phyloP scores from a whole-genome alignment of 2,888 invertebrate genomes.

The Lasioglossum oenotherae region DNA sequence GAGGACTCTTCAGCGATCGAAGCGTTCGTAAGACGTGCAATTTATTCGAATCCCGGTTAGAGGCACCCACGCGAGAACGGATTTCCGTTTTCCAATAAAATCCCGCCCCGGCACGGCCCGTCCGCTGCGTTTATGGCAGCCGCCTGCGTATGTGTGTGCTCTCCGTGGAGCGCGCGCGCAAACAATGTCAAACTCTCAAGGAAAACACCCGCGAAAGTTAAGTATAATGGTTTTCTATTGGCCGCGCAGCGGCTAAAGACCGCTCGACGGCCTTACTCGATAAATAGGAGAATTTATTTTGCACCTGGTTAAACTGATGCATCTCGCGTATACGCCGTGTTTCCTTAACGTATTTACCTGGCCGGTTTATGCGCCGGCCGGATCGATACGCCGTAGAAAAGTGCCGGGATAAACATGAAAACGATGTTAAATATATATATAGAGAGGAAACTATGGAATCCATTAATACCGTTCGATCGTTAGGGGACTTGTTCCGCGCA shows the following conservation, averaged over 20 bases:
- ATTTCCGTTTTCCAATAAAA: slow-evolving; percentile 77
- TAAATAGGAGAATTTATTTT: slow-evolving; percentile 63
- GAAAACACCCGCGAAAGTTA: slow-evolving; percentile 60
- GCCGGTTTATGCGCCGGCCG: slow-evolving; percentile 15
- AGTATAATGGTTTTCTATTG: slow-evolving; percentile 56
- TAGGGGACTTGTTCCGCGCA: not conserved
- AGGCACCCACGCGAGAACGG: slow-evolving; percentile 70
- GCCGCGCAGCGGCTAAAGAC: slow-evolving; percentile 34
- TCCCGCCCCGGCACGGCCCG: slow-evolving; percentile 48
- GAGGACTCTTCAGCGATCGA: slow-evolving; percentile 52
- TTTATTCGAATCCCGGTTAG: slow-evolving; percentile 74
- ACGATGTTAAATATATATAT: slow-evolving; percentile 33
- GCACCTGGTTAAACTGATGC: slow-evolving; percentile 43
- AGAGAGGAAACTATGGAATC: slow-evolving; percentile 12
- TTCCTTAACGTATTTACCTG: slow-evolving; percentile 45
- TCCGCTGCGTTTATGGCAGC: slow-evolving; percentile 53
- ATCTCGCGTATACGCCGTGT: slow-evolving; percentile 23
- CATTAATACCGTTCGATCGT: slow-evolving; percentile 37
- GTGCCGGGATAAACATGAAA: slow-evolving; percentile 21
- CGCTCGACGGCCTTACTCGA: slow-evolving; percentile 33
- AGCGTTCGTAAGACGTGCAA: slow-evolving; percentile 74
- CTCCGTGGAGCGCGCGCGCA: slow-evolving; percentile 35
- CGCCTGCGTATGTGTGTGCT: not conserved
- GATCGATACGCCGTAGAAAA: slow-evolving; percentile 23
- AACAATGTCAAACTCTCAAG: slow-evolving; percentile 55